Evolutionary conservation across 2,797 vertebrate species (phyloP).

Genomic region (Gambelia wislizenii): DNA sequence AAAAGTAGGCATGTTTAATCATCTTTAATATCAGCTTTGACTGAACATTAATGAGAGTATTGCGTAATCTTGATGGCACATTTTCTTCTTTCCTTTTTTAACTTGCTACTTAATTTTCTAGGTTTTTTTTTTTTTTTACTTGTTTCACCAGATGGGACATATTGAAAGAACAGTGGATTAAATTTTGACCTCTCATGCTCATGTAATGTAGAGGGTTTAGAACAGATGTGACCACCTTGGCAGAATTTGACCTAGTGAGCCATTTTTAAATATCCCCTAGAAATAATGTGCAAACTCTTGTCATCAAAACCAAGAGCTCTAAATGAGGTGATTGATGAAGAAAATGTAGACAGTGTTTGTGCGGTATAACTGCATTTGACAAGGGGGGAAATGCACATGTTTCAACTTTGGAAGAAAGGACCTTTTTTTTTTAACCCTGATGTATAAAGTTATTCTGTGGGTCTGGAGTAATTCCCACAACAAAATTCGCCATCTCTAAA

Average conservation of each 20-base stretch:
- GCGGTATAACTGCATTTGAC: background rate
- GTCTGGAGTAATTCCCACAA: background rate
- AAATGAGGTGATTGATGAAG: background rate
- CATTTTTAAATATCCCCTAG: background rate
- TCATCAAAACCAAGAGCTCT: background rate
- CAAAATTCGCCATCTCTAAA: background rate
- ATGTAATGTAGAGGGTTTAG: background rate
- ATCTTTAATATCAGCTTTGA: background rate
- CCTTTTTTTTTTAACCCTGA: background rate
- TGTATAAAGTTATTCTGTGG: background rate
- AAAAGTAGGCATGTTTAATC: slow-evolving; percentile 1
- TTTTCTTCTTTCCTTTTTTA: background rate
- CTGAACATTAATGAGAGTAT: slow-evolving; percentile 3
- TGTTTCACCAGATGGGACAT: background rate
- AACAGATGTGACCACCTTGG: background rate
- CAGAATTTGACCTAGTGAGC: background rate
- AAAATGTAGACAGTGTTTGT: background rate
- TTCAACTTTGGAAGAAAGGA: background rate
- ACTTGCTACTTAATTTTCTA: too few relatives aligned
- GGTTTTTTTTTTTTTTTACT: background rate
- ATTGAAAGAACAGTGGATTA: background rate
- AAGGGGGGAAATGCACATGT: background rate
- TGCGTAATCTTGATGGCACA: background rate
- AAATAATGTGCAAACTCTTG: background rate
- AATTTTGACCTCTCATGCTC: background rate